These are phyloP conservation scores for Willisornis vidua DNA, from an alignment of 2,113 vertebrate genomes.

Conservation along the genomic window DNA sequence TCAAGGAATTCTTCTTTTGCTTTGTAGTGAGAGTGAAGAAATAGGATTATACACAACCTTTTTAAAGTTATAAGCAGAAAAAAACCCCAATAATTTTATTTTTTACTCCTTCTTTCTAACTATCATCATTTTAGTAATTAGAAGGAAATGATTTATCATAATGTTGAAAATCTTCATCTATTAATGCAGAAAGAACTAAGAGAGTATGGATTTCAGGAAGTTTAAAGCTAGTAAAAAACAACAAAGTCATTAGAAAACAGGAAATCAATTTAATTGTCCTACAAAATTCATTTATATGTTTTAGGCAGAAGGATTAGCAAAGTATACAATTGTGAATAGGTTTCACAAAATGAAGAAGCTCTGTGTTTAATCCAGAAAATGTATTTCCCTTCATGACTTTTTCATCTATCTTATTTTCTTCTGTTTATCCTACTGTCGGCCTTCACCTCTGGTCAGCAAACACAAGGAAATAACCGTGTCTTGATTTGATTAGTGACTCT, in stretches of 20 bases:
- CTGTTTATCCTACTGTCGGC: conserved; percentile 1
- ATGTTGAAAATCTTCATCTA: not conserved
- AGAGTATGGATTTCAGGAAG: not conserved
- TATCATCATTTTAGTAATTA: not conserved
- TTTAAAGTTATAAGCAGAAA: not conserved
- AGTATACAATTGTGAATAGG: conserved; percentile 18
- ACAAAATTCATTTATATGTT: conserved; percentile 50
- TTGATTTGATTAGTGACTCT: not conserved
- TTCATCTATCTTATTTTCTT: conserved; percentile 36
- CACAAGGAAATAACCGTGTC: not conserved
- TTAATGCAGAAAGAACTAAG: not conserved
- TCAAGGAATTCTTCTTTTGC: not conserved
- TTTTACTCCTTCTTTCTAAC: not conserved
- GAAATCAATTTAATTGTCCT: conserved; percentile 31
- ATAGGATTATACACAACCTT: not conserved
- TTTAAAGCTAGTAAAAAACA: not conserved
- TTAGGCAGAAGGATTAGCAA: conserved; percentile 61
- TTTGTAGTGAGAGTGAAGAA: not conserved
- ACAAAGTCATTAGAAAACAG: not conserved
- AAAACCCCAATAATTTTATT: not conserved
- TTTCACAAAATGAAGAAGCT: conserved; percentile 63
- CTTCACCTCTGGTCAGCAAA: conserved; percentile 25
- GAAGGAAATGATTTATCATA: not conserved
- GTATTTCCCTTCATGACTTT: conserved; percentile 51
- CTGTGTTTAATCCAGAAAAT: conserved; percentile 56